Conservation (phyloP, 2,113 vertebrate species). For the Lepisosteus oculatus region DNA sequence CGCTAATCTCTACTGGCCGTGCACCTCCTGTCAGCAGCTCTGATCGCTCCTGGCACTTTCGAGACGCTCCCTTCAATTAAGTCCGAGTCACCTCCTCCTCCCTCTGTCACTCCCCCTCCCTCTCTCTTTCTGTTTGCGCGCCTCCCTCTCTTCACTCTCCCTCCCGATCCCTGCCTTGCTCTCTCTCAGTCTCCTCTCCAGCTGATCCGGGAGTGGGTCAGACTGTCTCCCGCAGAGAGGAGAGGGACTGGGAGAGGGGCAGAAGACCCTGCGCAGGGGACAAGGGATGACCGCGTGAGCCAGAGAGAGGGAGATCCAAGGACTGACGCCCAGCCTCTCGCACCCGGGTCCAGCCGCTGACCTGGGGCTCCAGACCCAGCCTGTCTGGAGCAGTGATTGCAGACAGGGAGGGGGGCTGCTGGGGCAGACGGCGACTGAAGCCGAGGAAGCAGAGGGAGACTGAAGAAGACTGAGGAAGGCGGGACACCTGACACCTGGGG, state of each 20-base stretch:
- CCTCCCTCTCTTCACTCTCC: not conserved
- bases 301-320: not conserved
- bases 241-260: not conserved
- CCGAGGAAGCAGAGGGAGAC: no score
- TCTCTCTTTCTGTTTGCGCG: not conserved
- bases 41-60: not conserved
- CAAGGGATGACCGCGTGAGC: not conserved
- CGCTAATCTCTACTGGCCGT: not conserved
- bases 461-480: no score
- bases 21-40: not conserved
- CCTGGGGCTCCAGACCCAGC: no score
- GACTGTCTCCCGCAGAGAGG: slow-evolving; percentile 5
- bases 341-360: not conserved
- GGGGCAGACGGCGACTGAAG: no score
- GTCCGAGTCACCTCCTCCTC: not conserved
- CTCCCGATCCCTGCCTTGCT: not conserved
- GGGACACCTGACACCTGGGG: no score
- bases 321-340: slow-evolving; percentile 7
- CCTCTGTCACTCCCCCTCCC: not conserved
- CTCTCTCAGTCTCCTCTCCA: slow-evolving; percentile 10
- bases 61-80: not conserved
- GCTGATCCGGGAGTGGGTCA: slow-evolving; percentile 20
- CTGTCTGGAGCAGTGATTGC: no score
- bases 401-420: no score
- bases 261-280: slow-evolving; percentile 5